These are phyloP conservation scores for Mareca strepera DNA, from an alignment of 2,797 vertebrate genomes.

Conservation along the genomic window DNA sequence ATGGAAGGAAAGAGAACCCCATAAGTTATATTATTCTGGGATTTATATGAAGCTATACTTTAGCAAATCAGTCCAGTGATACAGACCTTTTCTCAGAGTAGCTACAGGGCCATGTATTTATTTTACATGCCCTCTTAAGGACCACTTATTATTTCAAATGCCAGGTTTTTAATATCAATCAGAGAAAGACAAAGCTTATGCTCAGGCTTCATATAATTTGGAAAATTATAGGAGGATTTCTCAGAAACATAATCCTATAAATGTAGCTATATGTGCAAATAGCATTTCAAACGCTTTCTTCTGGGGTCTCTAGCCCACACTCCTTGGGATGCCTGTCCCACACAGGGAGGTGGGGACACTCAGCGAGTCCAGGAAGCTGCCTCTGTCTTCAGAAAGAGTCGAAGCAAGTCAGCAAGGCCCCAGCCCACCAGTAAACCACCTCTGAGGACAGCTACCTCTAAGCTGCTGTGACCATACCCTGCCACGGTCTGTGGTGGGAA, in stretches of 20 bases:
- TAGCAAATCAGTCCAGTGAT: neutral
- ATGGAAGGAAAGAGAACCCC: neutral
- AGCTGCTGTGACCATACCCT: neutral
- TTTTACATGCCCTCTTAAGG: neutral
- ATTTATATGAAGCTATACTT: neutral
- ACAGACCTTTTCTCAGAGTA: neutral
- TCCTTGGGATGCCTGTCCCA: neutral
- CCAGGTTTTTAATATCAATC: neutral
- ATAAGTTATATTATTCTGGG: neutral
- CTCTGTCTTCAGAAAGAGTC: neutral
- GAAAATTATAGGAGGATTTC: neutral
- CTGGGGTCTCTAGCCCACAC: neutral
- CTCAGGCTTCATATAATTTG: neutral
- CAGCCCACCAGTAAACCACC: too few species aligned
- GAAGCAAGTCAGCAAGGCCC: too few species aligned
- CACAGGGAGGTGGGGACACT: neutral
- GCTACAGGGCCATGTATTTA: neutral
- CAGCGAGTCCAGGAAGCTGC: neutral
- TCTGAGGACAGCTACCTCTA: neutral
- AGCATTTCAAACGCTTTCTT: neutral
- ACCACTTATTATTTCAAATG: neutral
- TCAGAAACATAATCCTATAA: neutral
- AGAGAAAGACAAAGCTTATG: neutral
- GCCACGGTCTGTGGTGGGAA: neutral
- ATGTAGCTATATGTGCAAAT: neutral